Base-by-base conservation (phyloP, 2,797 vertebrate genomes). In the Diplodus sargus region DNA sequence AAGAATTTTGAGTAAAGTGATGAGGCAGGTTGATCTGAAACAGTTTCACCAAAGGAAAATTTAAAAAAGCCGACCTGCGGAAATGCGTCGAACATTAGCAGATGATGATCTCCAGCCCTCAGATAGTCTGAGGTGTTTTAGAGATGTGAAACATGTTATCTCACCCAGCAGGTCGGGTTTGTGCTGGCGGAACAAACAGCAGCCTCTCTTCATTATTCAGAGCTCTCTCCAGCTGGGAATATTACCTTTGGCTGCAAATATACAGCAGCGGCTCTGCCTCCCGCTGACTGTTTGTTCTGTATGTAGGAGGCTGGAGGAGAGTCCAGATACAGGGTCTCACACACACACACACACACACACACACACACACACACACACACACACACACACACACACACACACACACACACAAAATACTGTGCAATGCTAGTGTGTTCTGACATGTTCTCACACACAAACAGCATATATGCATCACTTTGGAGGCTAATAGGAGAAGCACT, bases 221-320 rank as follows among this genome's bases (percentile, higher is more conserved):
- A 67, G 4, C n/a, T 28, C 59, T 66, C 70, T 80, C 79, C 78
- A 60, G 83, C 68, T 60, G 78, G 6, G 70, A 72, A 45, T 79
- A 76, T 83, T 74, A 80, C 48, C 59, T 61, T 67, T 77, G 82
- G 86, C 71, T 75, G 52, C 48, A 73, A 83, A 64, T 78, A 42
- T 66, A 42, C 58, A 73, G 56, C 70, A 52, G 70, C 76, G 56
- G 34, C 71, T 73, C 54, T 15, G 74, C 58, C 52, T 59, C 74
- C 75, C 17, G 60, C 69, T 59, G 74, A 52, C 34, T 34, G 60
- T 70, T 74, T 82, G 52, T 14, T 74, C 43, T 63, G 49, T 20
- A 2, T 11, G 65, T 56, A 61, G 72, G 48, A 68, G 69, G 48
- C 58, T 13, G 69, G 17, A 63, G 43, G 60, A 64, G 54, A 76